Percentiles rank a stretch among this genome's conserved stretches.
phyloP scores from a whole-genome alignment of 2,797 vertebrate genomes.

The Pseudomugil tenellus region DNA sequence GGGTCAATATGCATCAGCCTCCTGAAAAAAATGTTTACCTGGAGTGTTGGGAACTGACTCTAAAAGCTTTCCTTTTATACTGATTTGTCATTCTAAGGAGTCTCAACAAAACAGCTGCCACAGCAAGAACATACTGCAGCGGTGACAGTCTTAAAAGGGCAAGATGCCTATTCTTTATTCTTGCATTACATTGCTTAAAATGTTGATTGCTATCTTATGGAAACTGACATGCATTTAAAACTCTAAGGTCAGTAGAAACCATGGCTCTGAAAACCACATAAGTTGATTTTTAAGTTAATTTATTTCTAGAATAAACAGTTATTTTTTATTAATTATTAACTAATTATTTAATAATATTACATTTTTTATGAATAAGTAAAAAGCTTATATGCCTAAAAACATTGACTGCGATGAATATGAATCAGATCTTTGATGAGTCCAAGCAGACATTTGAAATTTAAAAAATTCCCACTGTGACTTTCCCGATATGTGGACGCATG shows the following conservation, averaged over 20 bases:
- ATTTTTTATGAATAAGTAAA: not conserved
- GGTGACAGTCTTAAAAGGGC: not conserved
- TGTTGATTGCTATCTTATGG: not conserved
- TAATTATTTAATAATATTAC: not conserved
- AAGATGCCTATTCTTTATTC: not conserved
- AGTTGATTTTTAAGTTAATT: conserved; percentile 2
- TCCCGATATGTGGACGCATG: not conserved
- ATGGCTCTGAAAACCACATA: not conserved
- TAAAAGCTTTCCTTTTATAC: not conserved
- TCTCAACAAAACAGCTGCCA: not conserved
- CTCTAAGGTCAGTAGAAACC: too few species aligned
- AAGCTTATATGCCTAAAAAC: not conserved
- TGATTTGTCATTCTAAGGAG: not conserved
- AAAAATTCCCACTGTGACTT: not conserved
- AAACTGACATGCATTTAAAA: too few species aligned
- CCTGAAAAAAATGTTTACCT: not conserved
- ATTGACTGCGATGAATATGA: not conserved
- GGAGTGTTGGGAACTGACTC: not conserved
- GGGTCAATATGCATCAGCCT: not conserved
- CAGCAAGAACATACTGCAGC: not conserved
- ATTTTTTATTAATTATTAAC: rapidly evolving
- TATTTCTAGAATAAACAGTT: not conserved
- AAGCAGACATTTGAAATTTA: not conserved
- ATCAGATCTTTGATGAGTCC: conserved; percentile 3
- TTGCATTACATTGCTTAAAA: not conserved